Evolutionary conservation across 1,140 invertebrate genomes (phyloP), one percentile per base, ranked within the genome.

Genomic region (Drosophila lini): DNA sequence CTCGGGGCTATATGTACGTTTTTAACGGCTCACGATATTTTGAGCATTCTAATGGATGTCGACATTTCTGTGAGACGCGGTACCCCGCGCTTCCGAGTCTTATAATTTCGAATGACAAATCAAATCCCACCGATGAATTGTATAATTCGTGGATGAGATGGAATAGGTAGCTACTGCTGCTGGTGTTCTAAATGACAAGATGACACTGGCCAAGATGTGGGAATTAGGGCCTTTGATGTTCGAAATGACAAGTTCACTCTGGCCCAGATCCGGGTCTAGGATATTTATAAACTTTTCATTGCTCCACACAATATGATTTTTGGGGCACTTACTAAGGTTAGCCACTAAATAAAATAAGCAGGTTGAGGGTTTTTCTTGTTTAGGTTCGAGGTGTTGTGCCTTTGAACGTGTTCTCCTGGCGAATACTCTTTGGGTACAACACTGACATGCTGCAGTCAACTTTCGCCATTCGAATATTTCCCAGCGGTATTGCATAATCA

Each of bases 401-500:
- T 40, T 31, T 53, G 22, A 53, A 19, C 22, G 32, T 67, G n/a
- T 69, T 53, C 32, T 53, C 52, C 16, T 38, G 61, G 16, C 34
- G 36, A 44, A 28, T 53, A 44, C 44, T 53, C n/a, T 31, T 45
- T 36, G 42, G 31, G 38, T 44, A 44, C 28, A 42, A 42, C 52
- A 55, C 52, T 55, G 56, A 5, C 47, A 53, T 67, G 45, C 64
- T 45, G 28, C 34, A 28, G 19, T 22, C 50, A 36, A 53, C 32
- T 58, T 70, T 45, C 13, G 25, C 25, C 25, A 40, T 41, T 58
- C 61, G 62, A 25, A 64, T 67, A 69, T 69, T 69, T 50, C 34
- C 42, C 73, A 67, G 55, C 53, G 62, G 45, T 53, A 36, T 76
- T 76, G 74, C 74, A 77, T 77, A 77, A 77, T 58, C 55, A 59